Conservation (phyloP, 2,113 vertebrate genomes). For the Equus quagga region DNA sequence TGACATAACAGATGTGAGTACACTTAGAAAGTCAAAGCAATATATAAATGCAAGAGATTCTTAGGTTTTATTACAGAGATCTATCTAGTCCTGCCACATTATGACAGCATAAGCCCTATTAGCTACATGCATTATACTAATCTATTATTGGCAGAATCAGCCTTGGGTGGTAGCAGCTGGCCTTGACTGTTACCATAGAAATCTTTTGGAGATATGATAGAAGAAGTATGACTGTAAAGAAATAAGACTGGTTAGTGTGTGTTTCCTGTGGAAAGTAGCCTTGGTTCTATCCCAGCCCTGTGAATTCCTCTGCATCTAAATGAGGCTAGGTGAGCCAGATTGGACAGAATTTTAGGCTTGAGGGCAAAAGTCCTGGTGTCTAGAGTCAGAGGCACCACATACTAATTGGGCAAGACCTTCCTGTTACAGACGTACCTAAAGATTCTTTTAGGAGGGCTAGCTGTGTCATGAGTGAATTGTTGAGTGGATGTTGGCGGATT, state of each 20-base stretch:
- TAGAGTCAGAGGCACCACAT: background rate
- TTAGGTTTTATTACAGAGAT: constrained; percentile 75
- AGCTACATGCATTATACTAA: constrained; percentile 72
- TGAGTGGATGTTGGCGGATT: background rate
- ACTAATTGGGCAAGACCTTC: background rate
- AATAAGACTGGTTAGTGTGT: background rate
- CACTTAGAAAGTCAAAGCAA: constrained; percentile 65
- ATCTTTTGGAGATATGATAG: background rate
- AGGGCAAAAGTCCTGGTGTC: background rate
- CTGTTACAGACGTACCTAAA: background rate
- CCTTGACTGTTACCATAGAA: constrained; percentile 39
- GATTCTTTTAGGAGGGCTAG: background rate
- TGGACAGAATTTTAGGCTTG: background rate
- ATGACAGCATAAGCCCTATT: constrained; percentile 65
- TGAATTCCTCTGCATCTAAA: background rate
- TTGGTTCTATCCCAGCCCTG: background rate
- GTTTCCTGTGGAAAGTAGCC: background rate
- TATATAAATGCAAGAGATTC: constrained; percentile 65
- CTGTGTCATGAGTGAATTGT: background rate
- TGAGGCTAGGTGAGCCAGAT: background rate
- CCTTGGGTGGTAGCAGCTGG: constrained; percentile 70
- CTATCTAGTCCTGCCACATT: constrained; percentile 66
- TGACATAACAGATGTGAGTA: constrained; percentile 56
- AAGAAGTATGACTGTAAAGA: constrained; percentile 27
- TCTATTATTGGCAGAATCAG: constrained; percentile 66